A percentile compares a stretch with the other conserved stretches of the same genome.
phyloP scores from a whole-genome alignment of 2,113 vertebrate species.

The Formicarius rufipectus region DNA sequence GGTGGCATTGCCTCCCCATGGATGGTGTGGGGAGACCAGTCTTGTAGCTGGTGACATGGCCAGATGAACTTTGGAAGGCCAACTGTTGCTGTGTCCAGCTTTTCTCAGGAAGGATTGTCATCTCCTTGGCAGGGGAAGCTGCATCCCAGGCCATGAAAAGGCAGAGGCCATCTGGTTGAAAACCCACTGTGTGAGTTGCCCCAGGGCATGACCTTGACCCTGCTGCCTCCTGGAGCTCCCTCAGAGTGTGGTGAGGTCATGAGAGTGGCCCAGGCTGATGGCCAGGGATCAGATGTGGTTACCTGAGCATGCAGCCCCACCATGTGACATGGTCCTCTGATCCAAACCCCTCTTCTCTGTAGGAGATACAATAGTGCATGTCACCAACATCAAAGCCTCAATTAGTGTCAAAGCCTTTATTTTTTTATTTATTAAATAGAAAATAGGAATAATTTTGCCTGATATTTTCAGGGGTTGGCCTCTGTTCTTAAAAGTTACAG shows the following conservation, averaged over 20 bases:
- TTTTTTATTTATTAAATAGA: background rate
- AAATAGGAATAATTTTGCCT: background rate
- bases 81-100: rapidly evolving
- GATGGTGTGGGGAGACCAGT: background rate
- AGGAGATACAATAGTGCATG: background rate
- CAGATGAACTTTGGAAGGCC: background rate
- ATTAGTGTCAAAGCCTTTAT: background rate
- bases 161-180: background rate
- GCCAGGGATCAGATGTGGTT: slow-evolving; percentile 16
- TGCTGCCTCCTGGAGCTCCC: background rate
- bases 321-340: slow-evolving; percentile 1
- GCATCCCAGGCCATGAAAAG: no score
- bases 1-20: background rate
- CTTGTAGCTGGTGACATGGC: background rate
- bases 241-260: rapidly evolving
- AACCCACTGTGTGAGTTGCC: background rate
- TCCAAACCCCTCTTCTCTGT: background rate
- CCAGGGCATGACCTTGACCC: background rate
- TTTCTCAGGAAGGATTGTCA: background rate
- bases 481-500: slow-evolving; percentile 40
- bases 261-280: background rate
- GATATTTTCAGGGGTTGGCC: background rate
- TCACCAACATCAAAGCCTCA: background rate
- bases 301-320: background rate
- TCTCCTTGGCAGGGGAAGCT: rapidly evolving